These are phyloP conservation scores for Huso huso DNA, from an alignment of 2,797 vertebrate genomes.

Conservation along the genomic window DNA sequence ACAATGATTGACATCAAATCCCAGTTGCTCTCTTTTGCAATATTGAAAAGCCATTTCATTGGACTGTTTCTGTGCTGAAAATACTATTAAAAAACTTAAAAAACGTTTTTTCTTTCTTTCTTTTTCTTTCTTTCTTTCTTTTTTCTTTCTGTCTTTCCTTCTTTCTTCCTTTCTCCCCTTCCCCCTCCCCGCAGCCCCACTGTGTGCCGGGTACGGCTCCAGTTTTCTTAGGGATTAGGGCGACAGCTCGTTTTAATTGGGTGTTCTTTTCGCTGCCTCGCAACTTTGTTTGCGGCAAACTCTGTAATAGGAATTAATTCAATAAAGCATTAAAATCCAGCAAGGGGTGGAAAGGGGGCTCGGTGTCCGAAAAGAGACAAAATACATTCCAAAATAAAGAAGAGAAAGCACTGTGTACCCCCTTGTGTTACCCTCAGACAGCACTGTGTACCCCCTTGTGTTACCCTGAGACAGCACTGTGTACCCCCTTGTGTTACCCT, in stretches of 20 bases:
- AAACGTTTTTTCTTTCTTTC: not conserved
- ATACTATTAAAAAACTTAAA: no score
- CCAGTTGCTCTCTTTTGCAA: no score
- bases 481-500: no score
- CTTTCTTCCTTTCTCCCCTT: slow-evolving; percentile 17
- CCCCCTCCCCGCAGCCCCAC: slow-evolving; percentile 13
- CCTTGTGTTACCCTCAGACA: no score
- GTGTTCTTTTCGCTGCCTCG: slow-evolving; percentile 23
- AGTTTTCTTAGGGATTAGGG: slow-evolving; percentile 25
- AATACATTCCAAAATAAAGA: not conserved
- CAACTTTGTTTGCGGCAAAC: slow-evolving; percentile 14
- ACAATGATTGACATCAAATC: no score
- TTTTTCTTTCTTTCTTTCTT: slow-evolving; percentile 12
- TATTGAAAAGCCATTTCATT: no score
- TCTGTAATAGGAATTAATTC: slow-evolving; percentile 6
- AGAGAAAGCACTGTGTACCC: no score
- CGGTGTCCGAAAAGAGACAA: not conserved
- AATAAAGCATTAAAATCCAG: slow-evolving; percentile 5
- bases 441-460: no score
- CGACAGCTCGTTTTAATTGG: slow-evolving; percentile 23
- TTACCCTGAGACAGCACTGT: no score
- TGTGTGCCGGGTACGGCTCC: slow-evolving; percentile 14
- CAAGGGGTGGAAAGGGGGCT: not conserved
- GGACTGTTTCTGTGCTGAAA: no score
- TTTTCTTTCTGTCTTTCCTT: slow-evolving; percentile 7